Conservation (phyloP, 2,113 vertebrate genomes). For the Callithrix jacchus region DNA sequence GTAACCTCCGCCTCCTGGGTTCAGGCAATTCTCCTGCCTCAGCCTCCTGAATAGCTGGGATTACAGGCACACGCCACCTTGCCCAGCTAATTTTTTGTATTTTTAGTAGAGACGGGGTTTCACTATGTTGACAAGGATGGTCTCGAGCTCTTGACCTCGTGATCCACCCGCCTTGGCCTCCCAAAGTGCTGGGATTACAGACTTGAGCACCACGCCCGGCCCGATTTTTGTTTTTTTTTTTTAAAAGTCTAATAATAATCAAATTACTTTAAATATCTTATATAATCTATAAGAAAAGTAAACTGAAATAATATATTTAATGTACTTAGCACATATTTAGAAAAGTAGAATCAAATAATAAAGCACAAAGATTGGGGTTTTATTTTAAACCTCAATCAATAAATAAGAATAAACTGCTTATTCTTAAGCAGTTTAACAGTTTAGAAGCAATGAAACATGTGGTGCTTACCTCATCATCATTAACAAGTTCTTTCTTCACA, state of each 20-base stretch:
- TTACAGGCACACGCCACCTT: no score
- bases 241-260: not conserved
- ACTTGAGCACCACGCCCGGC: no score
- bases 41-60: no score
- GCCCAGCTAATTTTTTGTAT: no score
- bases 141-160: no score
- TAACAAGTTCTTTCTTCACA: conserved; percentile 99
- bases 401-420: not conserved
- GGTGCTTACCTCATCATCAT: conserved; percentile 94
- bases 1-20: no score
- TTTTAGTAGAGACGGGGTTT: no score
- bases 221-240: not conserved
- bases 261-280: conserved; percentile 22
- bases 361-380: not conserved
- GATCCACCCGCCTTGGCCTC: no score
- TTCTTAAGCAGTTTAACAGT: not conserved
- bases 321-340: not conserved
- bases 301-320: not conserved
- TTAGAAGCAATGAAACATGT: not conserved
- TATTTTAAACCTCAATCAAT: not conserved
- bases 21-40: no score
- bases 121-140: no score
- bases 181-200: no score
- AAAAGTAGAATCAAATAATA: conserved; percentile 13
- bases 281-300: not conserved